Evolutionary conservation across 2,113 vertebrate genomes (phyloP).

Genomic region (Peucedramus taeniatus): DNA sequence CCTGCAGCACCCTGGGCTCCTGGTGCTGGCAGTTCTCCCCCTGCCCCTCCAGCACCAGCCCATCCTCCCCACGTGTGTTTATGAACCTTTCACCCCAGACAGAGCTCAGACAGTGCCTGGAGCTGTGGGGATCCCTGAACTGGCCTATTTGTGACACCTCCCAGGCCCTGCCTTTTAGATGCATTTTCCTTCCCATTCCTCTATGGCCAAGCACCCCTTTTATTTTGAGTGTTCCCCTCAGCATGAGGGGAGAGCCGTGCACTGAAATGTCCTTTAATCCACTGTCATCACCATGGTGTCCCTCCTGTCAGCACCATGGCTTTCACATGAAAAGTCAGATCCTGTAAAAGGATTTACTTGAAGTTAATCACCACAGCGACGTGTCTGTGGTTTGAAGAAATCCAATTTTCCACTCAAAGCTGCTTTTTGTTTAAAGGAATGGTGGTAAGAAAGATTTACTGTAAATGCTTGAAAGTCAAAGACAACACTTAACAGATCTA

Average conservation of each 20-base stretch:
- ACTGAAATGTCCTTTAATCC: not conserved
- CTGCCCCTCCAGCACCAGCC: fast-evolving
- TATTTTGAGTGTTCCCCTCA: no score
- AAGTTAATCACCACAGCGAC: not conserved
- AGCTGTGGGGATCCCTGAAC: fast-evolving
- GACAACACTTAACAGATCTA: not conserved
- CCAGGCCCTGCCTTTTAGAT: not conserved
- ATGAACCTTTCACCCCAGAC: not conserved
- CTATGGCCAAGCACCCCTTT: not conserved
- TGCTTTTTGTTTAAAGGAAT: not conserved
- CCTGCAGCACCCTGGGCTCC: not conserved
- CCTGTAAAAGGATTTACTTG: not conserved
- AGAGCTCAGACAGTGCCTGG: fast-evolving
- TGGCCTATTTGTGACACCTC: fast-evolving
- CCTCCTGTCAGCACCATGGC: not conserved
- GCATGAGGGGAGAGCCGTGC: not conserved
- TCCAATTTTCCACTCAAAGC: not conserved
- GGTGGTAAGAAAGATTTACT: not conserved
- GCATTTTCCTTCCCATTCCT: fast-evolving
- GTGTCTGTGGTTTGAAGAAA: not conserved
- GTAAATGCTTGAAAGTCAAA: not conserved
- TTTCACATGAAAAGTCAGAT: not conserved
- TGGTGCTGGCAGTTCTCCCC: not conserved
- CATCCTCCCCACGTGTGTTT: fast-evolving
- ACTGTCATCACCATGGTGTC: fast-evolving